Evolutionary conservation across 2,888 invertebrate genomes (phyloP).

Genomic region (Acanthopleura granulata): DNA sequence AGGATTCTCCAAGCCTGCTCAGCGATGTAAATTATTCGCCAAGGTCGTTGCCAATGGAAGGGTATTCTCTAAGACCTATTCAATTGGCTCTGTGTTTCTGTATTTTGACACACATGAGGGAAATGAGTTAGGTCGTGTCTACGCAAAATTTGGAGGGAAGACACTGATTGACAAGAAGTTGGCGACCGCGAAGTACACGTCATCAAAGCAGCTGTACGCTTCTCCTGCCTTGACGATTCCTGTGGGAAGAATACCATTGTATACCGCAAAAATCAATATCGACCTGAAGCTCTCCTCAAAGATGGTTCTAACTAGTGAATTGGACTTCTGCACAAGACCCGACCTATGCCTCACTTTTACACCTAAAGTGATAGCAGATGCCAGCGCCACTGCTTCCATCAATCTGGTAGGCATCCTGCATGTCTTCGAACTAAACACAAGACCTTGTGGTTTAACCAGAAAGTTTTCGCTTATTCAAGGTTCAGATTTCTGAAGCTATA

Average conservation of each 20-base stretch:
- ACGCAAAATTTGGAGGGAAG: not conserved
- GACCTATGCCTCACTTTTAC: conserved; percentile 6
- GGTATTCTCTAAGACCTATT: not conserved
- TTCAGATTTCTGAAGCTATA: too few relatives aligned
- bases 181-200: not conserved
- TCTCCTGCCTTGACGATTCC: not conserved
- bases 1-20: not conserved
- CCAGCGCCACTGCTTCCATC: not conserved
- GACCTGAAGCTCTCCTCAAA: not conserved
- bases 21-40: not conserved
- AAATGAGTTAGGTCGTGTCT: not conserved
- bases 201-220: not conserved
- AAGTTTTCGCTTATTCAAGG: too few relatives aligned
- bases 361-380: not conserved
- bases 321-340: not conserved
- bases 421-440: not conserved
- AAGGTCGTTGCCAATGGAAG: not conserved
- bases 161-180: not conserved
- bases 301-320: not conserved
- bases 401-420: not conserved
- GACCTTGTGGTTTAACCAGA: too few relatives aligned
- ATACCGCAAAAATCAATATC: not conserved
- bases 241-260: not conserved
- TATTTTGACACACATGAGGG: not conserved
- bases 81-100: not conserved